Evolutionary conservation across 2,888 invertebrate genomes (phyloP), one percentile per base, ranked within the genome.

Genomic region (Stegana nigrithorax): DNA sequence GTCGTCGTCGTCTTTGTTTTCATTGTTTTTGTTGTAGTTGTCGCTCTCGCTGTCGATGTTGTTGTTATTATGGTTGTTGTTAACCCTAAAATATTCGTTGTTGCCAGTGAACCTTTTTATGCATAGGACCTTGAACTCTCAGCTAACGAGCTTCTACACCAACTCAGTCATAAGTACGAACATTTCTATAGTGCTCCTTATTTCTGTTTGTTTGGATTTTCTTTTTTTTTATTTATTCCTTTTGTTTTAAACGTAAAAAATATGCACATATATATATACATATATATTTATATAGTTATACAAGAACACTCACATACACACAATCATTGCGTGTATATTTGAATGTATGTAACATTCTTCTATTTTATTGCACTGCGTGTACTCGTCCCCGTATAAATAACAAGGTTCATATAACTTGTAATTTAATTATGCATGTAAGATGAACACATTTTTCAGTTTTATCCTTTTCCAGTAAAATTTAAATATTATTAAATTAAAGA

Each of bases 71-170:
- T n/a, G n/a, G n/a, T n/a, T n/a, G n/a, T n/a, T n/a, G n/a, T n/a
- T n/a, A n/a, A 10, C 14, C 5, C 39, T 39, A 17, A 8, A 39
- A 39, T 6, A 39, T 14, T 4, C 39, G 5, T 39, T n/a, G n/a
- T n/a, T 45, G 45, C 67, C 66, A 72, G 67, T 76, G 72, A 72
- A 68, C 72, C 68, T 65, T 39, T 63, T 61, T n/a, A 63, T 53
- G 66, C 36, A 14, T 42, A 68, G 73, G 67, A 75, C 73, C 75
- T 73, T 73, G 73, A 75, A 72, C 75, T 64, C 73, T 42, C 45
- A 32, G 45, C 63, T 66, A 70, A 72, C 72, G 67, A 72, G 66
- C 67, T 64, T 62, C 62, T 65, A 36, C 60, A 58, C 10, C 55
- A 57, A 56, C 55, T 29, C 51, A 21, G 17, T 14, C 25, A 25